These are phyloP conservation scores for Drosophila orosa DNA, from an alignment of 1,140 invertebrate genomes.

Conservation along the genomic window DNA sequence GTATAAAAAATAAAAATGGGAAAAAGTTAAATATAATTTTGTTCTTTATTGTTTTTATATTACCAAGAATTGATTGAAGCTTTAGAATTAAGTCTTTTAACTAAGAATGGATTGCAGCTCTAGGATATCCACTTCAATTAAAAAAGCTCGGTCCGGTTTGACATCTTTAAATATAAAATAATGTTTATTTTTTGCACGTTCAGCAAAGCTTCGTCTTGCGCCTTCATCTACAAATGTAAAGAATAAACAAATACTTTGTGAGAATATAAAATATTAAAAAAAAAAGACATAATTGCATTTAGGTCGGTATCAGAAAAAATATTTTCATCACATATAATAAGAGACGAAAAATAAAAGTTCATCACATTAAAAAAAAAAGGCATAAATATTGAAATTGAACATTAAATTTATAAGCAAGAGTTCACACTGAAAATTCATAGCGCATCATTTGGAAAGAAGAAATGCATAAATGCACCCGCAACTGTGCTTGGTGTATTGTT, in stretches of 20 bases:
- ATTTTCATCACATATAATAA: constrained; percentile 3
- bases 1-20: no score
- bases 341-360: constrained; percentile 18
- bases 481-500: not conserved
- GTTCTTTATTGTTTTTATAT: no score
- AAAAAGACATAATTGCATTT: no score
- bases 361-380: not conserved
- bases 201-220: not conserved
- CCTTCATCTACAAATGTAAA: not conserved
- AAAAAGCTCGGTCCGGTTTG: no score
- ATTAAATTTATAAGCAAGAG: not conserved
- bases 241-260: not conserved
- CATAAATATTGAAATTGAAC: no score
- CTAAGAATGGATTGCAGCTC: no score
- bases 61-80: no score
- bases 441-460: no score
- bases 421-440: not conserved
- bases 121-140: no score
- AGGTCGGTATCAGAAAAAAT: not conserved
- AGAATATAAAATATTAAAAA: not conserved
- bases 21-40: no score
- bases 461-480: not conserved
- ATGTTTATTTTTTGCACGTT: not conserved
- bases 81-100: no score
- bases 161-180: no score